Percentiles rank a stretch among this genome's conserved stretches.
Conservation (phyloP, 2,113 vertebrate species). For the Phylloscopus trochilus region DNA sequence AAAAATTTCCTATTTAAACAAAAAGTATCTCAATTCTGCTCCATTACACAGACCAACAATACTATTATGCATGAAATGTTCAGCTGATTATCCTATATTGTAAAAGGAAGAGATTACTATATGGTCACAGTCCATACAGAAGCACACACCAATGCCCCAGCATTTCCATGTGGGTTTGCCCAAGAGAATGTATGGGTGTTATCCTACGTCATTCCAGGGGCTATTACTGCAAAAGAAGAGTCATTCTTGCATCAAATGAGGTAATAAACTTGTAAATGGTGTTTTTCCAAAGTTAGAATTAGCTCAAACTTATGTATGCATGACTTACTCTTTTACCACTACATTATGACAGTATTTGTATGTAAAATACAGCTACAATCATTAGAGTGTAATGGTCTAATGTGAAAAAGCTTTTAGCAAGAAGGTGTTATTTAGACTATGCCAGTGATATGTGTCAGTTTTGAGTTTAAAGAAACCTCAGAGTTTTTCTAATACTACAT, state of each 20-base stretch:
- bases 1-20: slow-evolving; percentile 10
- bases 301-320: background rate
- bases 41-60: background rate
- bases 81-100: background rate
- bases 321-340: background rate
- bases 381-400: slow-evolving; percentile 12
- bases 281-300: slow-evolving; percentile 14
- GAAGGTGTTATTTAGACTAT: slow-evolving; percentile 2
- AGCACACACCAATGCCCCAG: background rate
- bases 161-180: background rate
- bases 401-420: slow-evolving; percentile 41
- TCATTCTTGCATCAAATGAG: slow-evolving; percentile 1
- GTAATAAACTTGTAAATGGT: background rate
- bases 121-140: background rate
- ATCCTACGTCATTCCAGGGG: background rate
- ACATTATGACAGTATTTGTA: slow-evolving; percentile 25
- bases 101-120: background rate
- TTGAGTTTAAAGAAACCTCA: background rate
- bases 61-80: background rate
- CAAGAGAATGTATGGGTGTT: background rate
- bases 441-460: background rate
- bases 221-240: background rate
- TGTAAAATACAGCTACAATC: slow-evolving; percentile 33
- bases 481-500: background rate
- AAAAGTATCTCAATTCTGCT: background rate